Conservation (phyloP, 2,797 vertebrate species). For the Phalloptychus januarius region DNA sequence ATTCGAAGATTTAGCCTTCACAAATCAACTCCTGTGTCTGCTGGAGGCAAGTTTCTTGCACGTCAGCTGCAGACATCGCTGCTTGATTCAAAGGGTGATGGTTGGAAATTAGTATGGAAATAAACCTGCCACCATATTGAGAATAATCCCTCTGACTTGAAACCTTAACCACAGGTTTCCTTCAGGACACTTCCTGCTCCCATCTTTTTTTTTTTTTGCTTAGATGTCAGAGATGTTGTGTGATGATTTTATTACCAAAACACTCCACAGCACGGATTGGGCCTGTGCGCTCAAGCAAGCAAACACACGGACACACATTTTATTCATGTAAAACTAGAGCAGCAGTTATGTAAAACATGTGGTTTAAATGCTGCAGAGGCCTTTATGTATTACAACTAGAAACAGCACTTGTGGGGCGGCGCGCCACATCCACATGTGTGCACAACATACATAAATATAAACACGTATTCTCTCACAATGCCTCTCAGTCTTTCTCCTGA, state of each 20-base stretch:
- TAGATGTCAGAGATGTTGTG: slow-evolving; percentile 69
- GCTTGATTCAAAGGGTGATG: slow-evolving; percentile 48
- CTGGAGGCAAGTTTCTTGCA: slow-evolving; percentile 23
- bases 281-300: slow-evolving; percentile 22
- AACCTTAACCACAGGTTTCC: slow-evolving; percentile 53
- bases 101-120: slow-evolving; percentile 60
- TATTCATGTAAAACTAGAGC: slow-evolving; percentile 65
- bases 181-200: slow-evolving; percentile 40
- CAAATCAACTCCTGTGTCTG: slow-evolving; percentile 34
- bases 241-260: slow-evolving; percentile 73
- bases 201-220: slow-evolving; percentile 24
- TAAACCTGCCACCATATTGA: slow-evolving; percentile 62
- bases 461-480: slow-evolving; percentile 7
- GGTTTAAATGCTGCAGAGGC: slow-evolving; percentile 64
- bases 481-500: slow-evolving; percentile 21
- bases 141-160: slow-evolving; percentile 52
- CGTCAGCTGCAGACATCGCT: slow-evolving; percentile 27
- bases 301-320: slow-evolving; percentile 46
- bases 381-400: slow-evolving; percentile 61
- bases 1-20: slow-evolving; percentile 14
- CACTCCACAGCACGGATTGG: slow-evolving; percentile 48
- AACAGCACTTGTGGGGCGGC: slow-evolving; percentile 41
- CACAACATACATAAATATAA: slow-evolving; percentile 6
- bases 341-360: slow-evolving; percentile 68
- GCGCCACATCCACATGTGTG: slow-evolving; percentile 10